Evolutionary conservation across 2,888 invertebrate species (phyloP).

Genomic region (Steinernema scapterisci): DNA sequence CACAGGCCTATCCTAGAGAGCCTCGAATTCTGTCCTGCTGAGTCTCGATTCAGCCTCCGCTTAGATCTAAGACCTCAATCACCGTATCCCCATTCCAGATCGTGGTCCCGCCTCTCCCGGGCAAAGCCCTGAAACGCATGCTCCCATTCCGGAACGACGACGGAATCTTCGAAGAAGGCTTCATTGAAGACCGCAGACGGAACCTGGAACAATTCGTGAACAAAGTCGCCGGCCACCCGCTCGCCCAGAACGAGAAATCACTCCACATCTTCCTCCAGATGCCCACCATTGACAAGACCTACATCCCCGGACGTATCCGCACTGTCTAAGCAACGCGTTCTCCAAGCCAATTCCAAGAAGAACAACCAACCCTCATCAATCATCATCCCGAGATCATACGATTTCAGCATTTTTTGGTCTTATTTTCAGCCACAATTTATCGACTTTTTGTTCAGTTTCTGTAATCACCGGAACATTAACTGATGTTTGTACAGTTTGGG

Average conservation of each 20-base stretch:
- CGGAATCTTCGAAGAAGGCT: slow-evolving; percentile 98
- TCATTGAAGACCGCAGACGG: slow-evolving; percentile 97
- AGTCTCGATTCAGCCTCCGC: too few relatives aligned
- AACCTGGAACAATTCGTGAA: slow-evolving; percentile 96
- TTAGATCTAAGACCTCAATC: neutral
- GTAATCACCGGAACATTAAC: too few relatives aligned
- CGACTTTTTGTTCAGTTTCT: neutral
- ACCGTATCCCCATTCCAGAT: slow-evolving; percentile 75
- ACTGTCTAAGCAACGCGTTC: slow-evolving; percentile 70
- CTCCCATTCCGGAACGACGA: slow-evolving; percentile 97
- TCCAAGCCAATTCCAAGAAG: neutral
- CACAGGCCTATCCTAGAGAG: too few relatives aligned
- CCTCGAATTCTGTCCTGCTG: too few relatives aligned
- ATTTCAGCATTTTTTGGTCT: neutral
- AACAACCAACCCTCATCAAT: neutral
- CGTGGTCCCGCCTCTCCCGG: slow-evolving; percentile 95
- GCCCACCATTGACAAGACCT: slow-evolving; percentile 95
- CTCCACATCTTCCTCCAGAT: slow-evolving; percentile 99
- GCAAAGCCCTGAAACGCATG: slow-evolving; percentile 97
- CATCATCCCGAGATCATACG: too few relatives aligned
- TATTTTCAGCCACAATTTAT: neutral
- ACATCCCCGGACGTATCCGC: slow-evolving; percentile 98
- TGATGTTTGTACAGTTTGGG: slow-evolving; percentile 4
- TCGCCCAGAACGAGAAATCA: slow-evolving; percentile 97
- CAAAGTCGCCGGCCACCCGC: slow-evolving; percentile 97